phyloP scores from a whole-genome alignment of 2,888 invertebrate genomes.

The Ametastegia equiseti region DNA sequence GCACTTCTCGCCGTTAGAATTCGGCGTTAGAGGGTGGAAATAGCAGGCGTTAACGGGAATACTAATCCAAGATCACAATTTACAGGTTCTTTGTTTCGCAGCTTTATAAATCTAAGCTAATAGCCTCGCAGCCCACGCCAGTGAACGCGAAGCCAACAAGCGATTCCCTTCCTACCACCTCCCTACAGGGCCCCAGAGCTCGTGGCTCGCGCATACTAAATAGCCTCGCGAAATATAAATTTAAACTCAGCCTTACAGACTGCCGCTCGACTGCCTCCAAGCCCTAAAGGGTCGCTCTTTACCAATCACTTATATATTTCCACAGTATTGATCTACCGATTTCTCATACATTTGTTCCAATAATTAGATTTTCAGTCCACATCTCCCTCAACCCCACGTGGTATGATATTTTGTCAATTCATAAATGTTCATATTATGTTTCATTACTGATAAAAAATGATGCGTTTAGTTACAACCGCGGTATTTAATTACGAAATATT shows the following conservation, averaged over 20 bases:
- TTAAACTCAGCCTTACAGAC: slow-evolving; percentile 26
- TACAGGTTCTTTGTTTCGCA: slow-evolving; percentile 74
- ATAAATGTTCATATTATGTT: background rate
- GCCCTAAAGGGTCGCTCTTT: background rate
- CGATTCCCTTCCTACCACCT: slow-evolving; percentile 33
- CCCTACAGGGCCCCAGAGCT: no score
- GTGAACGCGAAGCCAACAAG: slow-evolving; percentile 39
- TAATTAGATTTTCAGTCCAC: background rate
- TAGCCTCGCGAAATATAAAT: slow-evolving; percentile 44
- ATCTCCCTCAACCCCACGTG: background rate
- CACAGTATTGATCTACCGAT: background rate
- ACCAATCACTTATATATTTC: slow-evolving; percentile 3
- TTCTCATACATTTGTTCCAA: background rate
- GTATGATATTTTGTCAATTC: background rate
- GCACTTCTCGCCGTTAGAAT: slow-evolving; percentile 31
- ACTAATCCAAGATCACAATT: slow-evolving; percentile 73
- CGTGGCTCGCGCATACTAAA: slow-evolving; percentile 44
- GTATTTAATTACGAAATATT: no score
- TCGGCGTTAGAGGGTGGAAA: slow-evolving; percentile 52
- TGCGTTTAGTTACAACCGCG: no score
- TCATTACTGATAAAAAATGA: no score
- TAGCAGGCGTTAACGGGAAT: slow-evolving; percentile 68
- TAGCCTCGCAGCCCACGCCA: slow-evolving; percentile 41
- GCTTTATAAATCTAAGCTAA: slow-evolving; percentile 69
- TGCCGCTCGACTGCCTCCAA: background rate